Evolutionary conservation across 1,140 invertebrate species (phyloP), one percentile per base, ranked within the genome.

Genomic region (Eulimnadia texana): DNA sequence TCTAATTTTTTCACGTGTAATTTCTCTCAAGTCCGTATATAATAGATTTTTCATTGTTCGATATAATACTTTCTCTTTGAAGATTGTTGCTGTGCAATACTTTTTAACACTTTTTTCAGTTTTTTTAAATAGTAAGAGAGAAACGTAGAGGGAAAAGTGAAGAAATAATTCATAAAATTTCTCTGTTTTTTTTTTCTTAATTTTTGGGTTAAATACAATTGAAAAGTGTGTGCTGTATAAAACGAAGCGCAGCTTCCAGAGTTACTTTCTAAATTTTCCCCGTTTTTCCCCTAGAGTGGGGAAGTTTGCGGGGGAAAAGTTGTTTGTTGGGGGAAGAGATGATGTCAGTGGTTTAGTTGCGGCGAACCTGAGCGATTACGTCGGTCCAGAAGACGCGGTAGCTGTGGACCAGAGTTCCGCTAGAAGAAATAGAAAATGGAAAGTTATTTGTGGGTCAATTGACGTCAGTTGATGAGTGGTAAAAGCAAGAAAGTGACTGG

Each of bases 381-480:
- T 84, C 78, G 20, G 81, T 77, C 84, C 84, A 86, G 68, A 84
- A 86, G 13, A 78, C 82, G 13, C 77, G 77, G 67, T 85, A 86
- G 51, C 83, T 79, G 71, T 85, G 82, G 58, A 87, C 67, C 25
- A 86, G 76, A 9, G 82, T 84, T 55, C 84, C 84, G 25, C 84
- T 86, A 77, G 51, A 81, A 82, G 64, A 22, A 23, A 52, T 16
- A 62, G 16, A 13, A 60, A 33, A 20, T 27, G 51, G 23, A 20
- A 51, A 53, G 50, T 23, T 60, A 22, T 60, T 23, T 53, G 24
- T 60, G 27, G 47, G 27, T 60, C n/a, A n/a, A n/a, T n/a, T n/a
- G n/a, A n/a, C n/a, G n/a, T n/a, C n/a, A n/a, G n/a, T n/a, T n/a
- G n/a, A n/a, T n/a, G n/a, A n/a, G n/a, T n/a, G n/a, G n/a, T n/a